Conservation (phyloP, 2,113 vertebrate species). For the Leptodactylus fuscus region DNA sequence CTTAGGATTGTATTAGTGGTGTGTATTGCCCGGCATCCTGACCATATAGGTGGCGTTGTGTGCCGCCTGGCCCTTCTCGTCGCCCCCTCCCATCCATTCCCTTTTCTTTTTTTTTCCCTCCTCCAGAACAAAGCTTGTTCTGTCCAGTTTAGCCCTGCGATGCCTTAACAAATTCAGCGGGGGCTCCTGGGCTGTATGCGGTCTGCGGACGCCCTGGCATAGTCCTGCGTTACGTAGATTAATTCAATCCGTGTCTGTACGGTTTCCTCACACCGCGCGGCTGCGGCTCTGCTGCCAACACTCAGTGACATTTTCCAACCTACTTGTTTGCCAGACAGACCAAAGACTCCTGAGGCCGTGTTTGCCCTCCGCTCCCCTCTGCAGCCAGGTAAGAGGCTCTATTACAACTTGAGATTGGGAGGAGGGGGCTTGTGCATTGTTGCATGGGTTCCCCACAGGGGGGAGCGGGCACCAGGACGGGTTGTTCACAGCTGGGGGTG, state of each 20-base stretch:
- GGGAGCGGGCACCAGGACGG: neutral
- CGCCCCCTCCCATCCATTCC: neutral
- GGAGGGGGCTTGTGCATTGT: neutral
- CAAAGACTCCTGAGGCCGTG: conserved; percentile 47
- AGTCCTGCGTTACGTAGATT: conserved; percentile 36
- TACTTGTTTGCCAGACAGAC: conserved; percentile 24
- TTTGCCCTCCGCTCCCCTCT: conserved; percentile 63
- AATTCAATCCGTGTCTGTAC: conserved; percentile 41
- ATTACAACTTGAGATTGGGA: neutral
- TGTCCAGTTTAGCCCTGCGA: conserved; percentile 36
- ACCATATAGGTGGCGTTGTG: neutral
- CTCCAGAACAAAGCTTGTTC: conserved; percentile 43
- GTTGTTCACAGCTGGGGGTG: no score
- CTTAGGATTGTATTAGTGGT: no score
- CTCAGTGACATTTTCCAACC: conserved; percentile 52
- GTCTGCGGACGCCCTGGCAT: conserved; percentile 46
- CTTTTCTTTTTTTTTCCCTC: neutral
- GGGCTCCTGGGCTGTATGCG: conserved; percentile 23
- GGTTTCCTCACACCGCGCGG: conserved; percentile 34
- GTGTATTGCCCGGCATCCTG: no score
- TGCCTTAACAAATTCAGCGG: neutral
- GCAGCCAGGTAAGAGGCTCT: conserved; percentile 31
- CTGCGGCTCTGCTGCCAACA: conserved; percentile 37
- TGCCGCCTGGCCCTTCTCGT: neutral
- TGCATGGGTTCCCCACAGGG: neutral